Conservation (phyloP, 2,888 invertebrate species). For the Sisyra nigra region DNA sequence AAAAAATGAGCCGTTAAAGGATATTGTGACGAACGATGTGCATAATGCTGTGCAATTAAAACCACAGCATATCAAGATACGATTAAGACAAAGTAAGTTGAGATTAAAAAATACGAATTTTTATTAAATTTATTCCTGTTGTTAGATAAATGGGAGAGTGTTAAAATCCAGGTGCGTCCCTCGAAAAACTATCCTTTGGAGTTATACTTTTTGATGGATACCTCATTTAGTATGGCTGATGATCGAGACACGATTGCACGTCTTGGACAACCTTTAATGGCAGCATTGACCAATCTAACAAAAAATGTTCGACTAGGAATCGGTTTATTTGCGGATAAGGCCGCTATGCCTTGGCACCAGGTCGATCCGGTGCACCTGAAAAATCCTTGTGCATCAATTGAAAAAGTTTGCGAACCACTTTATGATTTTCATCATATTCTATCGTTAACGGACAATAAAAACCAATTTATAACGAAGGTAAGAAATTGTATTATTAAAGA, state of each 20-base stretch:
- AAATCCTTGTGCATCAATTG: slow-evolving; percentile 44
- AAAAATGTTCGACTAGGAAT: slow-evolving; percentile 58
- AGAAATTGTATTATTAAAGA: slow-evolving; percentile 3
- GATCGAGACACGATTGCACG: slow-evolving; percentile 65
- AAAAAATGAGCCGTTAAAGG: slow-evolving; percentile 32
- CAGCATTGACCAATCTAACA: slow-evolving; percentile 45
- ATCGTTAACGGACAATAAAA: slow-evolving; percentile 36
- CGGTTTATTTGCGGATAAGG: slow-evolving; percentile 66
- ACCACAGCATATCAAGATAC: slow-evolving; percentile 42
- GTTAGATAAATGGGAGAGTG: slow-evolving; percentile 38
- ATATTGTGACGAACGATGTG: slow-evolving; percentile 27
- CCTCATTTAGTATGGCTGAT: slow-evolving; percentile 79
- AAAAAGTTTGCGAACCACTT: slow-evolving; percentile 52
- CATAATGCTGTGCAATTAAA: slow-evolving; percentile 43
- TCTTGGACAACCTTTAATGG: slow-evolving; percentile 41
- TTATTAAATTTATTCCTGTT: slow-evolving; percentile 13
- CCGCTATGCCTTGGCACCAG: slow-evolving; percentile 51
- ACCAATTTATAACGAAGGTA: slow-evolving; percentile 30
- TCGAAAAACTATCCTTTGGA: slow-evolving; percentile 78
- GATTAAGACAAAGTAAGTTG: slow-evolving; percentile 41
- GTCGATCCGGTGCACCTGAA: slow-evolving; percentile 27
- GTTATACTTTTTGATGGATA: slow-evolving; percentile 80
- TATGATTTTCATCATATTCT: slow-evolving; percentile 71
- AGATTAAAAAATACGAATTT: slow-evolving; percentile 2
- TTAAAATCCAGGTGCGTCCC: slow-evolving; percentile 51